Evolutionary conservation across 2,888 invertebrate genomes (phyloP).

Genomic region (Stegophylla sp.): DNA sequence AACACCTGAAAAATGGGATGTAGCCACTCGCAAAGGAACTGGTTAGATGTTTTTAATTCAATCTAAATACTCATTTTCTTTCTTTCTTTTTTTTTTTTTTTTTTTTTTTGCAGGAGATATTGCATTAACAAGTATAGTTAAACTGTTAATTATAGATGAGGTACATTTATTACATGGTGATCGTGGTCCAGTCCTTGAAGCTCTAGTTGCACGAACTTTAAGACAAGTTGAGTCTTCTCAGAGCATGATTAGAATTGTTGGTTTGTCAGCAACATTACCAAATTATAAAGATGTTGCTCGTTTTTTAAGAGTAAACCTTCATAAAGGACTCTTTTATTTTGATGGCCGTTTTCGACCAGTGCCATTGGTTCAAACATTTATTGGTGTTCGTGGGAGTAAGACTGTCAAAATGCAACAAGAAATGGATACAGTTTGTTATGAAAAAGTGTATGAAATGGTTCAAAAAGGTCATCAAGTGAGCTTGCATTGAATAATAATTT

Average conservation of each 20-base stretch:
- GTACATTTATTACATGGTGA: conserved; percentile 96
- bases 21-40: conserved; percentile 93
- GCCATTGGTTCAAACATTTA: conserved; percentile 88
- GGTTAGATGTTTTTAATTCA: conserved; percentile 66
- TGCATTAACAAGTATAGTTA: conserved; percentile 86
- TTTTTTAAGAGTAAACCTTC: conserved; percentile 92
- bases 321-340: conserved; percentile 91
- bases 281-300: conserved; percentile 96
- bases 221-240: conserved; percentile 89
- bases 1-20: conserved; percentile 99
- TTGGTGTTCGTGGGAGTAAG: conserved; percentile 78
- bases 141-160: conserved; percentile 94
- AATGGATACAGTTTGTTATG: conserved; percentile 92
- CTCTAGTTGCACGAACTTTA: conserved; percentile 92
- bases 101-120: conserved; percentile 89
- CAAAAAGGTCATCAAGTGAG: conserved; percentile 85
- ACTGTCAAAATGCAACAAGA: conserved; percentile 71
- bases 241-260: conserved; percentile 95
- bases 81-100: conserved; percentile 22
- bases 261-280: conserved; percentile 94
- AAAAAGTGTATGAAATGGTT: conserved; percentile 86
- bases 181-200: conserved; percentile 96
- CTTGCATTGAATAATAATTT: background rate
- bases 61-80: conserved; percentile 12
- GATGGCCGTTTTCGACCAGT: conserved; percentile 94